Evolutionary conservation across 2,888 invertebrate species (phyloP), one percentile per base, ranked within the genome.

Genomic region (Autographa pulchrina): DNA sequence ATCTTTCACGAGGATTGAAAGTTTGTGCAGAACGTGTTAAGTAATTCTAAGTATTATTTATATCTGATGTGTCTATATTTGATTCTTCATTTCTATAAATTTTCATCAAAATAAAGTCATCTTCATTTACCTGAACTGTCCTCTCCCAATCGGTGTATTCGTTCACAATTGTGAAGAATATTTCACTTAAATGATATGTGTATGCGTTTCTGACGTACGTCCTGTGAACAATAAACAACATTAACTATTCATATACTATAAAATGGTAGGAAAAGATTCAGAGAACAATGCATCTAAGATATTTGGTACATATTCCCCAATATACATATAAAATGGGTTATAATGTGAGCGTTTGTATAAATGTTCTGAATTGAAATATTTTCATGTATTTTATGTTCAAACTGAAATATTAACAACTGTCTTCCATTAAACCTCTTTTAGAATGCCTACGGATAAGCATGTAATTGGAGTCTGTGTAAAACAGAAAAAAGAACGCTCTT

Each of bases 71-170:
- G 16, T 48, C 16, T 16, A 13, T n/a, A 6, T 48, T 7, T n/a
- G n/a, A 5, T 48, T 48, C 7, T n/a, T n/a, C 8, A 48, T 8
- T 48, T 16, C 4, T 38, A 38, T 11, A 1, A 1, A 38, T 38
- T 25, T 11, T 5, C n/a, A 38, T 58, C 35, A 61, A 56, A 58
- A 20, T 25, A 54, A 16, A 74, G 70, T 64, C 69, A 62, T 58
- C 65, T 48, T 67, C 35, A 64, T 64, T 89, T 89, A 96, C 96
- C 92, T 96, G 96, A 14, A 98, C 98, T 52, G 98, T 98, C 84
- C 98, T 96, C 88, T 98, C 98, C 99, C 99, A 99, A 92, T 99
- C 99, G 38, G 99, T 99, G 91, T 99, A 99, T 90, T 99, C 99
- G 90, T 99, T 99, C 79, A 99, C 98, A 73, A 99, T 98, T 82